Conservation (phyloP, 1,140 invertebrate genomes). For the Phenacoccus solenopsis region DNA sequence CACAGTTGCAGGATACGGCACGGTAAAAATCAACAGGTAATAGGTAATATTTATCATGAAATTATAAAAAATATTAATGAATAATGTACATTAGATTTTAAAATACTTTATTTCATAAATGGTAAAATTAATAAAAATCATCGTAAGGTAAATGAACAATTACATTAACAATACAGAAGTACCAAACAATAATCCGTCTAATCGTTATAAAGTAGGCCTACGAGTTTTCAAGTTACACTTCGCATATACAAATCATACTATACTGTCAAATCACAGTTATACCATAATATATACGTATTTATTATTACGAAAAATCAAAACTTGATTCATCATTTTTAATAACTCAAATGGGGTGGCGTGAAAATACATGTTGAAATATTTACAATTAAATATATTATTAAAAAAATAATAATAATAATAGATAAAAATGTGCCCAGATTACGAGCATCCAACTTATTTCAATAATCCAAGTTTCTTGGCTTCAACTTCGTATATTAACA, state of each 20-base stretch:
- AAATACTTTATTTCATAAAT: background rate
- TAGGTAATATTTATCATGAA: background rate
- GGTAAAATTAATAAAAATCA: background rate
- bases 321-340: background rate
- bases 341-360: background rate
- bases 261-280: constrained; percentile 15
- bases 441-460: constrained; percentile 38
- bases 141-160: background rate
- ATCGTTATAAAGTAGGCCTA: background rate
- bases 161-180: background rate
- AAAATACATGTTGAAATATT: background rate
- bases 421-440: background rate
- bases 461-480: constrained; percentile 83
- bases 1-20: too few relatives aligned
- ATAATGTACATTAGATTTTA: too few relatives aligned
- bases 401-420: background rate
- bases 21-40: too few relatives aligned
- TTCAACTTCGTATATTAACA: constrained; percentile 98
- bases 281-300: background rate
- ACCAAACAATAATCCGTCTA: background rate
- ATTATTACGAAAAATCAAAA: background rate
- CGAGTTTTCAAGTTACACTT: background rate
- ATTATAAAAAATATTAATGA: too few relatives aligned
- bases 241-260: background rate
- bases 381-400: background rate